A percentile compares a stretch with the other conserved stretches of the same genome.
Conservation (phyloP, 1,140 invertebrate genomes). For the Drosophila albomicans region DNA sequence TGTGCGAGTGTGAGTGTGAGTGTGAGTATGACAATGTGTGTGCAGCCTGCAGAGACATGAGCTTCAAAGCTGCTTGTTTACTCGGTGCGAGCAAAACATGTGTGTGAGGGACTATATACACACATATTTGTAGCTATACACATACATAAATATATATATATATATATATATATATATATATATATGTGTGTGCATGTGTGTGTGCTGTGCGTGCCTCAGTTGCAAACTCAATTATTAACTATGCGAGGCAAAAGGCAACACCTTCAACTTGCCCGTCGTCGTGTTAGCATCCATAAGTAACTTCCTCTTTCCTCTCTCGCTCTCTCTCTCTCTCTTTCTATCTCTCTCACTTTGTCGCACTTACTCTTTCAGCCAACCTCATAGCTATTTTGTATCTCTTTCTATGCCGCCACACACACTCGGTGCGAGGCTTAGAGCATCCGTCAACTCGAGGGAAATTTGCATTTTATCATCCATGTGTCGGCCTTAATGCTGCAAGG, state of each 20-base stretch:
- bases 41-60: constrained; percentile 64
- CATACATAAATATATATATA: not conserved
- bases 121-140: not conserved
- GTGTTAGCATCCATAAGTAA: constrained; percentile 19
- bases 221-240: constrained; percentile 82
- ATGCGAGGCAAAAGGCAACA: constrained; percentile 67
- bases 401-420: not conserved
- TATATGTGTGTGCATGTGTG: constrained; percentile 27
- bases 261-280: constrained; percentile 53
- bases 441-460: constrained; percentile 73
- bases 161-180: constrained; percentile 14
- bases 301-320: not conserved
- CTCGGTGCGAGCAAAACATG: constrained; percentile 2
- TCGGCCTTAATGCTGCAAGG: constrained; percentile 45
- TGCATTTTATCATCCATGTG: constrained; percentile 80
- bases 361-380: not conserved
- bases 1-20: not conserved
- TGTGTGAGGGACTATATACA: not conserved
- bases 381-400: not conserved
- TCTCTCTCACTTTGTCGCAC: not conserved
- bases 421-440: constrained; percentile 13
- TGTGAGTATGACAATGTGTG: constrained; percentile 13
- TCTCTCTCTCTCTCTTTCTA: not conserved
- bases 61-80: constrained; percentile 52
- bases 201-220: constrained; percentile 68